Evolutionary conservation across 2,888 invertebrate genomes (phyloP).

Genomic region (Drosophila falleni): DNA sequence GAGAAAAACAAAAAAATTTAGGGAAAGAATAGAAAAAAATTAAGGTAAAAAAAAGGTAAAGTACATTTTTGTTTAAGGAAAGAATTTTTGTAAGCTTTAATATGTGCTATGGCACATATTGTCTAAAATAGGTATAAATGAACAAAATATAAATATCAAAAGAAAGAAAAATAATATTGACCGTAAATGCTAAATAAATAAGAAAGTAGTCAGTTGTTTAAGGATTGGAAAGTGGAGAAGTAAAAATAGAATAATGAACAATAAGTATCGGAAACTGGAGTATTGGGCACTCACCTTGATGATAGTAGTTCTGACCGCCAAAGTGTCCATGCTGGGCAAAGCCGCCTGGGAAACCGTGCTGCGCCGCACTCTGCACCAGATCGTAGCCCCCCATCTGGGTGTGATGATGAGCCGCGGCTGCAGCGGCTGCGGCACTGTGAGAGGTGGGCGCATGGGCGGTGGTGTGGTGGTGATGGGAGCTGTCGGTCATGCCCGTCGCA

Average conservation of each 20-base stretch:
- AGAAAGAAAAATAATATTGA: no score
- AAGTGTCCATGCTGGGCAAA: conserved; percentile 85
- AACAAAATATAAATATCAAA: background rate
- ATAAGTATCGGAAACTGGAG: background rate
- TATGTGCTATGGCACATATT: no score
- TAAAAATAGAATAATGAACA: background rate
- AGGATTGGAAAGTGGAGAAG: background rate
- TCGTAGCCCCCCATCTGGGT: conserved; percentile 84
- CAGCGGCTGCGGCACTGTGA: conserved; percentile 79
- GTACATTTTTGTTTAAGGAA: no score
- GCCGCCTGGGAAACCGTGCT: conserved; percentile 83
- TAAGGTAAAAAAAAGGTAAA: no score
- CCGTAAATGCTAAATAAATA: no score
- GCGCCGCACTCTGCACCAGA: conserved; percentile 83
- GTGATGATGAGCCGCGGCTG: conserved; percentile 83
- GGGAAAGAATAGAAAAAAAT: no score
- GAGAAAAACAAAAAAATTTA: no score
- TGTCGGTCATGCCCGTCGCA: conserved; percentile 74
- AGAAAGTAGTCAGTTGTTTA: no score
- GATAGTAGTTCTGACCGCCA: conserved; percentile 84
- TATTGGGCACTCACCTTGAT: conserved; percentile 80
- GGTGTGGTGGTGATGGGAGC: conserved; percentile 70
- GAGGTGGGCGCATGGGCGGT: conserved; percentile 80
- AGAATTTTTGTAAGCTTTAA: no score
- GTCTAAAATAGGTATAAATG: background rate